phyloP scores from a whole-genome alignment of 2,113 vertebrate species.

The Miniopterus natalensis region DNA sequence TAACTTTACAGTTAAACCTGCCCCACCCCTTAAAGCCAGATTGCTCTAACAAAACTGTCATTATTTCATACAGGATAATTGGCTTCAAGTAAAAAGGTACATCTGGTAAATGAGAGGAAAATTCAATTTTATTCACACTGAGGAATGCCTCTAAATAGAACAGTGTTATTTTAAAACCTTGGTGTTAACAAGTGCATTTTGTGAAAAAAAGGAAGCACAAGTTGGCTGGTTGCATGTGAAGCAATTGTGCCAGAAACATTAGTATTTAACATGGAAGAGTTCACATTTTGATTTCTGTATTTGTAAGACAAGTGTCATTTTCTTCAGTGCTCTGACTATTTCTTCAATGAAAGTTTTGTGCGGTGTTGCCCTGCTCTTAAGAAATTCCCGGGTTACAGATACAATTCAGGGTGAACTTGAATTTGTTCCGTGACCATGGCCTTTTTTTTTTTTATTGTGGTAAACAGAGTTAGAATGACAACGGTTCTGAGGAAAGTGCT shows the following conservation, averaged over 20 bases:
- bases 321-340: background rate
- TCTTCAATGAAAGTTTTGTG: slow-evolving; percentile 35
- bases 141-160: slow-evolving; percentile 10
- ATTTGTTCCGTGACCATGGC: slow-evolving; percentile 44
- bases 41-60: slow-evolving; percentile 51
- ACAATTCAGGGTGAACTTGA: slow-evolving; percentile 30
- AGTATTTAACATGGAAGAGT: slow-evolving; percentile 26
- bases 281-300: slow-evolving; percentile 24
- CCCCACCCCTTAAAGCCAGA: slow-evolving; percentile 8
- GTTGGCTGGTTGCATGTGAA: slow-evolving; percentile 14
- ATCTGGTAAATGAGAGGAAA: background rate
- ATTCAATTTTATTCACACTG: background rate
- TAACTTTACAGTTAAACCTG: slow-evolving; percentile 52
- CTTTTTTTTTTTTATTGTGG: slow-evolving; percentile 50
- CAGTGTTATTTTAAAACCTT: slow-evolving; percentile 38
- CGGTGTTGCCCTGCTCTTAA: slow-evolving; percentile 27
- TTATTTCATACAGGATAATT: slow-evolving; percentile 22
- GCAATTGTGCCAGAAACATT: background rate
- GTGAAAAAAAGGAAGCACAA: slow-evolving; percentile 33
- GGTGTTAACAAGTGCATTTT: slow-evolving; percentile 46
- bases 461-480: slow-evolving; percentile 54
- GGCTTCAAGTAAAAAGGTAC: background rate
- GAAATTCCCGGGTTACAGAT: slow-evolving; percentile 75
- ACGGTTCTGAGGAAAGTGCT: slow-evolving; percentile 63
- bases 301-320: background rate